These are phyloP conservation scores for Pediacus dermestoides DNA, from an alignment of 2,888 invertebrate genomes.

Conservation along the genomic window DNA sequence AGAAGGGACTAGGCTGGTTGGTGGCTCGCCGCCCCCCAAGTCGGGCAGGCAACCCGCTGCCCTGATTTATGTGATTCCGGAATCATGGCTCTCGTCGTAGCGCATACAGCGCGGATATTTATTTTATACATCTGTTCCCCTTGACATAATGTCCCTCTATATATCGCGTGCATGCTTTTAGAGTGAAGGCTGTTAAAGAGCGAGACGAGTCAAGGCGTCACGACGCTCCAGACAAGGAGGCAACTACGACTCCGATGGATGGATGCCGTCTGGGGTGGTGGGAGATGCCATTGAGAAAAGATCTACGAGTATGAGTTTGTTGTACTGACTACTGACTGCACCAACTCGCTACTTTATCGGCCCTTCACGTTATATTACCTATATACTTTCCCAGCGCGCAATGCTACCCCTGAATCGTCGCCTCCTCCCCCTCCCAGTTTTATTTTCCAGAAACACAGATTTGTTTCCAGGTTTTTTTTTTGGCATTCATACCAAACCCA, in stretches of 20 bases:
- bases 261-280: slow-evolving; percentile 40
- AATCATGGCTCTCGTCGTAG: slow-evolving; percentile 55
- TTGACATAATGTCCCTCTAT: slow-evolving; percentile 66
- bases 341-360: too few relatives aligned
- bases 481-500: too few relatives aligned
- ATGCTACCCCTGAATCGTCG: too few relatives aligned
- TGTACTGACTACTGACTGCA: too few relatives aligned
- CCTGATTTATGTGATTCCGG: slow-evolving; percentile 62
- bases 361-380: too few relatives aligned
- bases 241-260: slow-evolving; percentile 37
- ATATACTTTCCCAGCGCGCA: too few relatives aligned
- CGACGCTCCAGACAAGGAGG: slow-evolving; percentile 31
- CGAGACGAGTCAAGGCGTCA: slow-evolving; percentile 33
- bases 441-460: too few relatives aligned
- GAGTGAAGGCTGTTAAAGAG: slow-evolving; percentile 54
- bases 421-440: too few relatives aligned
- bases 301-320: slow-evolving; percentile 56
- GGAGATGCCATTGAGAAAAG: slow-evolving; percentile 50
- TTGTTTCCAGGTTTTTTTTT: too few relatives aligned
- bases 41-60: slow-evolving; percentile 43
- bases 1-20: slow-evolving; percentile 12
- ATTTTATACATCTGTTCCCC: slow-evolving; percentile 60
- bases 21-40: slow-evolving; percentile 16
- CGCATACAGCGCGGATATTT: slow-evolving; percentile 55
- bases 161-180: slow-evolving; percentile 61